Evolutionary conservation across 2,888 invertebrate genomes (phyloP).

Genomic region (Crossocerus cetratus): DNA sequence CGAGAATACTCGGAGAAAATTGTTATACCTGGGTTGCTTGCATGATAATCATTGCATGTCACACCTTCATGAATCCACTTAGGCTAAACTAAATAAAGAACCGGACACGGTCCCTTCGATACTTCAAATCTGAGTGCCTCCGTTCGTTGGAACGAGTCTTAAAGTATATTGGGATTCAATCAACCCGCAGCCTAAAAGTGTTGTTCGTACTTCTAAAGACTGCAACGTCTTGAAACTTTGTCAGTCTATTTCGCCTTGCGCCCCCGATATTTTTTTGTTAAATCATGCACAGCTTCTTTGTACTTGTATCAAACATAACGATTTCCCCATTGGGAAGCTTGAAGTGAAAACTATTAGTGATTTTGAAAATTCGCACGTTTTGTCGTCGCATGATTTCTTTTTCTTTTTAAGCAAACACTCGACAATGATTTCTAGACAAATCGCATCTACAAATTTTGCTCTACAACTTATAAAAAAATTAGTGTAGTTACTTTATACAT

Average conservation of each 20-base stretch:
- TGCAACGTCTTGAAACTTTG: constrained; percentile 37
- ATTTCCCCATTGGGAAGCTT: constrained; percentile 15
- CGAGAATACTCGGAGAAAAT: constrained; percentile 19
- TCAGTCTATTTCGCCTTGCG: constrained; percentile 34
- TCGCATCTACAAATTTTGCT: constrained; percentile 50
- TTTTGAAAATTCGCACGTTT: constrained; percentile 21
- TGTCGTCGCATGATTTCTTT: constrained; percentile 32
- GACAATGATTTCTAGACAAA: constrained; percentile 34
- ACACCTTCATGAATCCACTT: constrained; percentile 30
- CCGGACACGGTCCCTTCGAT: constrained; percentile 28
- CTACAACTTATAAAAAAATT: constrained; percentile 49
- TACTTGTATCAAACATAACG: constrained; percentile 49
- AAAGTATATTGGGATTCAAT: constrained; percentile 37
- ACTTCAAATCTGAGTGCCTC: constrained; percentile 39
- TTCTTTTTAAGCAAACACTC: constrained; percentile 24
- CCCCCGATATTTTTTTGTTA: constrained; percentile 16
- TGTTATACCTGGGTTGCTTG: constrained; percentile 6
- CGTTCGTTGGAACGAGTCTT: constrained; percentile 34
- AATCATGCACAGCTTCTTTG: constrained; percentile 35
- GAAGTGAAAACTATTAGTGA: constrained; percentile 21
- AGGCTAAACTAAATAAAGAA: constrained; percentile 49
- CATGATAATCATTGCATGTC: constrained; percentile 26
- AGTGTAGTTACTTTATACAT: constrained; percentile 50
- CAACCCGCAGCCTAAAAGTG: constrained; percentile 50
- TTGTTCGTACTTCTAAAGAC: constrained; percentile 54